These are phyloP conservation scores for Oreortyx pictus DNA, from an alignment of 2,797 vertebrate genomes.

Conservation along the genomic window DNA sequence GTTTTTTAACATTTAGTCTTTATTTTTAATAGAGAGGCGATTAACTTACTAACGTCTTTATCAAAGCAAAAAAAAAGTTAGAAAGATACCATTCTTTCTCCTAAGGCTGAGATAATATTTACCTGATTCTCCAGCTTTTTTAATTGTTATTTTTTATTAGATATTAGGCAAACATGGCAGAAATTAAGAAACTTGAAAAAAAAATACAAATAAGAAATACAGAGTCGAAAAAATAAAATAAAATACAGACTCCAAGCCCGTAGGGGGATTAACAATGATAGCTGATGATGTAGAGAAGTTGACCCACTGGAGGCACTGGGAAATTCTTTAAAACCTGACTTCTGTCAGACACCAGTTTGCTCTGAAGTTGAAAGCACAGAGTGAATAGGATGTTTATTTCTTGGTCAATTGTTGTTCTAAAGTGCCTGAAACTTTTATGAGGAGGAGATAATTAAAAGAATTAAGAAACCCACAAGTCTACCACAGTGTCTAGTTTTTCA, in stretches of 20 bases:
- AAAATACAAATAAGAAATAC: background rate
- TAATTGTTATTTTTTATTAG: background rate
- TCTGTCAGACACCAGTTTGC: background rate
- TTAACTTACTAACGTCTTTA: background rate
- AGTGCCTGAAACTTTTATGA: background rate
- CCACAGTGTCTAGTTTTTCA: background rate
- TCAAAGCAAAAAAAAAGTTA: background rate
- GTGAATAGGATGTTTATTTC: background rate
- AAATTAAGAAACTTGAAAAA: background rate
- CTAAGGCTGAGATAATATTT: background rate
- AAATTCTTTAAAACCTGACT: background rate
- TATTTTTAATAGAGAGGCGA: background rate
- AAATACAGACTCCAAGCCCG: background rate
- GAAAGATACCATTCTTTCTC: background rate
- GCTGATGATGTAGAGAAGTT: background rate
- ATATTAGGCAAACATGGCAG: background rate
- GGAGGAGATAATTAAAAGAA: background rate
- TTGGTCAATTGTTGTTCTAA: background rate
- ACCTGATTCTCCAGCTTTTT: background rate
- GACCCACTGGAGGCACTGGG: background rate
- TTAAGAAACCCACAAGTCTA: background rate
- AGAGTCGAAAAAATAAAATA: background rate
- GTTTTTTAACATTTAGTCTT: background rate
- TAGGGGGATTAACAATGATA: background rate
- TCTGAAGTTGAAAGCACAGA: background rate